Percentiles rank a stretch among this genome's conserved stretches.
phyloP scores from a whole-genome alignment of 2,888 invertebrate genomes.

The Villa cingulata region DNA sequence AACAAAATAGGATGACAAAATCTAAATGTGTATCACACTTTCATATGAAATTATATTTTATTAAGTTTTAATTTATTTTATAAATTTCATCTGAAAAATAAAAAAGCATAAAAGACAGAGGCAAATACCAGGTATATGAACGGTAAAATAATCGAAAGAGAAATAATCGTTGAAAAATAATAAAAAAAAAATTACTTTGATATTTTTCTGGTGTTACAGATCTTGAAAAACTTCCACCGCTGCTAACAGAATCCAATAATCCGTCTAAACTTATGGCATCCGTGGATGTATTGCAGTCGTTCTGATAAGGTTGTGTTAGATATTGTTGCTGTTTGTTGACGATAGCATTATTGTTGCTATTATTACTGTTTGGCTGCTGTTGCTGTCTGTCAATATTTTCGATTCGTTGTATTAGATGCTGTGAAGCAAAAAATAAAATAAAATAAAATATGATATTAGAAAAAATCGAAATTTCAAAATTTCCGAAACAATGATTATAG shows the following conservation, averaged over 20 bases:
- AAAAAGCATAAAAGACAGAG: too few species aligned
- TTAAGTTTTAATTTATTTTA: too few species aligned
- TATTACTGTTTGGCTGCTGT: not conserved
- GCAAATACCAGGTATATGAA: too few species aligned
- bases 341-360: not conserved
- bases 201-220: slow-evolving; percentile 20
- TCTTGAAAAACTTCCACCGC: slow-evolving; percentile 21
- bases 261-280: slow-evolving; percentile 25
- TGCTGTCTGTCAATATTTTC: not conserved
- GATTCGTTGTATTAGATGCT: slow-evolving; percentile 18
- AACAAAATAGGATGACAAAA: too few species aligned
- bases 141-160: not conserved
- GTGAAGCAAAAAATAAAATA: slow-evolving; percentile 4
- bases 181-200: slow-evolving; percentile 16
- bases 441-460: too few species aligned
- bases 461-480: too few species aligned
- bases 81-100: too few species aligned
- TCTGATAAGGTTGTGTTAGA: slow-evolving; percentile 8
- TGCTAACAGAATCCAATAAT: slow-evolving; percentile 23
- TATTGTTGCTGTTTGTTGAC: not conserved
- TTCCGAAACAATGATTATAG: too few species aligned
- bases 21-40: too few species aligned
- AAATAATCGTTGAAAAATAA: too few species aligned
- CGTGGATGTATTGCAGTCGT: slow-evolving; percentile 20
- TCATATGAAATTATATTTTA: too few species aligned